Base-by-base conservation (phyloP, 2,113 vertebrate species). In the Myanophis thanlyinensis region DNA sequence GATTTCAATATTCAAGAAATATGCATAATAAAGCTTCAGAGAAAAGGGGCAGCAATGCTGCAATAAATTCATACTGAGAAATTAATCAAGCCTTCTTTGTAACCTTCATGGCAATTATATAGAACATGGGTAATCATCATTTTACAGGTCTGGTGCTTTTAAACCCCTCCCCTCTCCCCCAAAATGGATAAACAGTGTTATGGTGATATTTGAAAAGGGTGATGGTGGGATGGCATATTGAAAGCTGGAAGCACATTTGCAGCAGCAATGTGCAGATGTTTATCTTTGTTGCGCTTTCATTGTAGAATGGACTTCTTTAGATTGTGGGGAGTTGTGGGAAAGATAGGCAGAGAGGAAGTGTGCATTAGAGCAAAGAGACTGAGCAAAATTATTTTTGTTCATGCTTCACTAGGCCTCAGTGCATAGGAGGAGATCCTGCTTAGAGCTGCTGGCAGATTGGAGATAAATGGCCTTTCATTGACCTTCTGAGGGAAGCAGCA, bases 311-410 rank as follows among this genome's bases (percentile, higher is more conserved):
- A 53, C 25, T 93, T 93, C 85, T 91, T 88, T 91, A 56, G 30
- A 73, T 95, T 92, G 93, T 93, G 91, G 91, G 93, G 94, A 95
- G 89, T 95, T 91, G 89, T 9, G 27, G 92, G 95, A 59, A 92
- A 87, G 94, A 95, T 90, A 94, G 92, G 59, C 73, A 0, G 67
- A 93, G 96, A 95, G 96, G 88, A 95, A 95, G 94, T 97, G 97
- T 4, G 97, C 97, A 94, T 97, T 93, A 96, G 97, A 98, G 97
- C 97, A 97, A 96, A 97, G 96, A 97, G 97, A 97, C 97, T 97
- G 97, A 97, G 97, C 95, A 98, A 98, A 98, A 98, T 98, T 98
- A 98, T 98, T 98, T 98, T 97, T 97, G 96, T 98, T 98, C 97
- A 98, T 98, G 98, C 97, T 98, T 97, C 97, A 95, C 97, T 97